Evolutionary conservation across 2,113 vertebrate genomes (phyloP), one percentile per base, ranked within the genome.

Genomic region (Pseudonaja textilis): DNA sequence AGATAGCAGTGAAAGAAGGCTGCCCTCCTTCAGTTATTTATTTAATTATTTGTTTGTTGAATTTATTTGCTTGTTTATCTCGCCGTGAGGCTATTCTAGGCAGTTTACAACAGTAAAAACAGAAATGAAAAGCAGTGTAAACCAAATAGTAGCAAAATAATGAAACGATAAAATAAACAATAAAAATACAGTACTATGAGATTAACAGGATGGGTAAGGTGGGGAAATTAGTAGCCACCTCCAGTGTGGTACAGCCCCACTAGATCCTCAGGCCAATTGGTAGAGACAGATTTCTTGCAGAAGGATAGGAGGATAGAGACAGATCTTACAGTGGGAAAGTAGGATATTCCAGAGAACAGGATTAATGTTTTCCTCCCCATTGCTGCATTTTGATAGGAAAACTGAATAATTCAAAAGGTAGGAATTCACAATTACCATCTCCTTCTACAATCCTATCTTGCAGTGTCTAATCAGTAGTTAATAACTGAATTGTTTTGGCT

Each of bases 361-460:
- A 34, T 34, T 18, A 74, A 74, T 50, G 89, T 0, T 0, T 91
- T 7, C 9, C 4, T 93, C 42, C 88, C 92, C 5, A 55, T 90
- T 39, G 90, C 55, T 93, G 55, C 69, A 4, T 85, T 91, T 12
- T 92, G 59, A 93, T 42, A 57, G 59, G 22, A 56, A 94, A 64
- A 50, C 57, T n/a, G 29, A 96, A 93, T 39, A 81, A 88, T 92
- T 3, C 10, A 26, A 89, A 55, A 91, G 22, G 22, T 16, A 52
- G 29, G 87, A 52, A 55, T 18, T n/a, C 47, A 57, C n/a, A 56
- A 89, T 56, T 56, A 22, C 34, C 34, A 56, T 57, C 22, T 88
- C 18, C 10, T 88, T 39, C 54, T 54, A 52, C 87, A 74, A 22
- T 88, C n/a, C 18, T 88, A 34, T 56, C 20, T 55, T 89, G 52